Evolutionary conservation across 2,888 invertebrate genomes (phyloP).

Genomic region (Eretmocerus hayati): DNA sequence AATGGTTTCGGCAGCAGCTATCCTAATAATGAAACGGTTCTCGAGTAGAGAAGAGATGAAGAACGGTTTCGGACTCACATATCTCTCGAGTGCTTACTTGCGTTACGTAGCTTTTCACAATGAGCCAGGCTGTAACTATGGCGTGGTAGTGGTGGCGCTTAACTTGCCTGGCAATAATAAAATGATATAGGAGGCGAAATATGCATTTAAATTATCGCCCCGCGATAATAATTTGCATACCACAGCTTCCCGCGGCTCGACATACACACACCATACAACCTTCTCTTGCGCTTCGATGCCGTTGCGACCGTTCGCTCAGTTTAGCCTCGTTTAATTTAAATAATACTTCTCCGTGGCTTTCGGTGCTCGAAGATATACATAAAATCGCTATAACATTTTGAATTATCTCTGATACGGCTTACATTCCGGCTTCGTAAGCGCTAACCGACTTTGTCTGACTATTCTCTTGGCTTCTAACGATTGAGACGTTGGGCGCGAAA

Average conservation of each 20-base stretch:
- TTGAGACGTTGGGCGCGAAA: constrained; percentile 9
- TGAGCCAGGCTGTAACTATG: too few relatives aligned
- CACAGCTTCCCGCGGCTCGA: constrained; percentile 31
- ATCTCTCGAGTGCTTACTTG: too few relatives aligned
- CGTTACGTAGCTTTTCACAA: too few relatives aligned
- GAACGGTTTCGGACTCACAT: too few relatives aligned
- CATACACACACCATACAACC: too few relatives aligned
- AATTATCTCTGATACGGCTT: constrained; percentile 48
- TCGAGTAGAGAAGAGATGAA: too few relatives aligned
- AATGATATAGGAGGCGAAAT: constrained; percentile 48
- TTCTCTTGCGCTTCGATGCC: background rate
- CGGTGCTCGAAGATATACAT: constrained; percentile 43
- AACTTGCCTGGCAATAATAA: constrained; percentile 42
- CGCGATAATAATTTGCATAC: constrained; percentile 48
- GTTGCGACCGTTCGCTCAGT: constrained; percentile 40
- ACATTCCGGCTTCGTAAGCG: constrained; percentile 24
- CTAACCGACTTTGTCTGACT: background rate
- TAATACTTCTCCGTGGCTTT: constrained; percentile 43
- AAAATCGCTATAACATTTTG: constrained; percentile 48
- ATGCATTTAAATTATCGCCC: constrained; percentile 49
- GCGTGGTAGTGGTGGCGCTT: too few relatives aligned
- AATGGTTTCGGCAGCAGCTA: too few relatives aligned
- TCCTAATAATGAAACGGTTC: too few relatives aligned
- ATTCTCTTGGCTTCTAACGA: constrained; percentile 1
- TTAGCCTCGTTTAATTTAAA: constrained; percentile 49